These are phyloP conservation scores for Drosophila hamatofila DNA, from an alignment of 2,888 invertebrate genomes.

Conservation along the genomic window DNA sequence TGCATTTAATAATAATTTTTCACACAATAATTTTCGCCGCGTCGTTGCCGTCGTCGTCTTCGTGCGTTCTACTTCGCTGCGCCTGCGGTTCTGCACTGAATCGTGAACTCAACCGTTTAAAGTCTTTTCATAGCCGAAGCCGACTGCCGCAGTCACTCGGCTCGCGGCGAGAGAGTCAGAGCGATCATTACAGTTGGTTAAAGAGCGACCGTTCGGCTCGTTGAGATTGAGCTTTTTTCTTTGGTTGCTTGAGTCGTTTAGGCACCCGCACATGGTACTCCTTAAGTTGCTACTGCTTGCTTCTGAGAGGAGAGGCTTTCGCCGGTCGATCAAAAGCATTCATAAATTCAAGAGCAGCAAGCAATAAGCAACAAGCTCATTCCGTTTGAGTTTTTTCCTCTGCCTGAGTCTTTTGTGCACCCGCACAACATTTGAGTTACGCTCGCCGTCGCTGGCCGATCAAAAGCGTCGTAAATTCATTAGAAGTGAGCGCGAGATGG, in stretches of 20 bases:
- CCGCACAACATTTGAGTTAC: slow-evolving; percentile 38
- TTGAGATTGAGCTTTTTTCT: slow-evolving; percentile 40
- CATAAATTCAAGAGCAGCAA: slow-evolving; percentile 1
- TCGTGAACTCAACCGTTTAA: slow-evolving; percentile 74
- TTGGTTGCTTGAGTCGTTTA: slow-evolving; percentile 43
- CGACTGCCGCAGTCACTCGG: slow-evolving; percentile 35
- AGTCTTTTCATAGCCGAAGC: slow-evolving; percentile 70
- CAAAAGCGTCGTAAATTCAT: slow-evolving; percentile 69
- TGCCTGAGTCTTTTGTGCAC: slow-evolving; percentile 44
- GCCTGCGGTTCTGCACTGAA: slow-evolving; percentile 82
- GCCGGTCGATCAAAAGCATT: slow-evolving; percentile 61
- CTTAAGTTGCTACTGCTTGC: slow-evolving; percentile 21
- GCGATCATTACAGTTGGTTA: slow-evolving; percentile 23
- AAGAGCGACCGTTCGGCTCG: slow-evolving; percentile 19
- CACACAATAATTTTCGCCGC: slow-evolving; percentile 41
- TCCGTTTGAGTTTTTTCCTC: slow-evolving; percentile 32
- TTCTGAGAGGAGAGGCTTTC: slow-evolving; percentile 37
- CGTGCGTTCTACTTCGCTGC: slow-evolving; percentile 73
- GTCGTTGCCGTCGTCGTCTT: slow-evolving; percentile 33
- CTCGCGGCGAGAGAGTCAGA: slow-evolving; percentile 12
- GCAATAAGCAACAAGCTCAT: slow-evolving; percentile 7
- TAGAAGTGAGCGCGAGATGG: slow-evolving; percentile 37
- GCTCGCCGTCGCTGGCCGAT: slow-evolving; percentile 49
- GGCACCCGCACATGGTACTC: slow-evolving; percentile 40
- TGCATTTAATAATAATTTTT: slow-evolving; percentile 41